Conservation (phyloP, 2,888 invertebrate genomes). For the Plagodis pulveraria region DNA sequence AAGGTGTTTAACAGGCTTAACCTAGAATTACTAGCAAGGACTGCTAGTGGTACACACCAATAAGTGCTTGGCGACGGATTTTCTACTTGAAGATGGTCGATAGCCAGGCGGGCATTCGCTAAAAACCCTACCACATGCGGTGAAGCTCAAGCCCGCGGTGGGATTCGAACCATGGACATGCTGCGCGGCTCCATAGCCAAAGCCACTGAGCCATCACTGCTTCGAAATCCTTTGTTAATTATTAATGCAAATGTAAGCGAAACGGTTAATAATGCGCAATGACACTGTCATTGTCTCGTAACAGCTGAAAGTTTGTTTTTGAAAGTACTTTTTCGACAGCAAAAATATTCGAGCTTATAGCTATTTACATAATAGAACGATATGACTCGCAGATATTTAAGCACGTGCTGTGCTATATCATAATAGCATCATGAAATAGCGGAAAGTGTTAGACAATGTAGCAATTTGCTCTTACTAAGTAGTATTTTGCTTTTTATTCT, state of each 20-base stretch:
- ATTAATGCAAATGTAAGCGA: constrained; percentile 7
- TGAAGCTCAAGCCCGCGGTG: too few species aligned
- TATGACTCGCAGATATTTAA: constrained; percentile 6
- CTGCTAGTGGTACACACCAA: too few species aligned
- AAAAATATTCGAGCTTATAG: constrained; percentile 10
- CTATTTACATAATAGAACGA: constrained; percentile 5
- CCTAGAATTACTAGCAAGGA: too few species aligned
- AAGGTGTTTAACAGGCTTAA: too few species aligned
- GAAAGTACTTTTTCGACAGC: constrained; percentile 20
- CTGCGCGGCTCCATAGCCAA: too few species aligned
- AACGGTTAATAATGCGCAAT: neutral
- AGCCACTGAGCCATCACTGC: too few species aligned
- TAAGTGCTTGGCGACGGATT: too few species aligned
- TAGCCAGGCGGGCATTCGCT: too few species aligned
- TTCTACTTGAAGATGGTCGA: too few species aligned
- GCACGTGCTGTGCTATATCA: neutral
- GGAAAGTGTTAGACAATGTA: constrained; percentile 24
- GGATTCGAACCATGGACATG: too few species aligned
- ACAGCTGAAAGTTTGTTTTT: constrained; percentile 22
- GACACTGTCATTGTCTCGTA: constrained; percentile 12
- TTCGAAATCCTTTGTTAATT: constrained; percentile 3
- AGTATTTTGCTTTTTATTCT: constrained; percentile 23
- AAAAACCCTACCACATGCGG: too few species aligned
- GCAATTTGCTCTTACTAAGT: constrained; percentile 19
- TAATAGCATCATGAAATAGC: neutral